Percentiles rank a stretch among this genome's conserved stretches.
These are phyloP conservation scores for Drosophila asahinai DNA, from an alignment of 1,140 invertebrate species.

Conservation along the genomic window DNA sequence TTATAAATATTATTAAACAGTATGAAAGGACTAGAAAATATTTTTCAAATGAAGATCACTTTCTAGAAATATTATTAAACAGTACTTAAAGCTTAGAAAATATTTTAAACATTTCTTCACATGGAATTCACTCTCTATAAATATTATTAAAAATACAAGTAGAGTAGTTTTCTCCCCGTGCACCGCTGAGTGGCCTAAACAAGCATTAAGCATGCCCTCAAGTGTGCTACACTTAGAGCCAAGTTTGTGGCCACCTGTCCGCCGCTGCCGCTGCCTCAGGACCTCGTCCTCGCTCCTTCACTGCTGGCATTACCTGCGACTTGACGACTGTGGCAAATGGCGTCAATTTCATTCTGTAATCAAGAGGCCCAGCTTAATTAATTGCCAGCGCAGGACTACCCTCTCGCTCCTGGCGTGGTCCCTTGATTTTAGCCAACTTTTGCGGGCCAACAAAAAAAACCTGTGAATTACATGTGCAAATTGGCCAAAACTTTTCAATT, in stretches of 20 bases:
- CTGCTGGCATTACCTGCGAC: slow-evolving; percentile 11
- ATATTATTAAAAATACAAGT: too few relatives aligned
- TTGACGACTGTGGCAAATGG: slow-evolving; percentile 56
- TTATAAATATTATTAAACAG: too few relatives aligned
- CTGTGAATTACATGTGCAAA: slow-evolving; percentile 6
- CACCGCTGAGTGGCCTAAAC: slow-evolving; percentile 25
- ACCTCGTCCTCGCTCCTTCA: background rate
- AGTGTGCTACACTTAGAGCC: slow-evolving; percentile 59
- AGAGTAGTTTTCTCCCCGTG: background rate
- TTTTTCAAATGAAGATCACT: too few relatives aligned
- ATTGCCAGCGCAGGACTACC: slow-evolving; percentile 42
- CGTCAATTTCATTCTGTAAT: slow-evolving; percentile 77
- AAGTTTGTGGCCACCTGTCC: slow-evolving; percentile 40
- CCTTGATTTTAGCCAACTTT: slow-evolving; percentile 2
- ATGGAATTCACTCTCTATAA: background rate
- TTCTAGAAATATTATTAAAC: too few relatives aligned
- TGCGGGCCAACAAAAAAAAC: background rate
- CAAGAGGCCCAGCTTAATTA: slow-evolving; percentile 72
- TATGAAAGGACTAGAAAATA: background rate
- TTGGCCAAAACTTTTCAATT: slow-evolving; percentile 6
- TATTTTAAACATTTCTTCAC: background rate
- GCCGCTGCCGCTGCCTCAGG: background rate
- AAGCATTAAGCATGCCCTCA: slow-evolving; percentile 61
- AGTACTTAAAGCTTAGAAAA: background rate
- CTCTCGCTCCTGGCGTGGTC: too few relatives aligned